Evolutionary conservation across 2,113 vertebrate species (phyloP), one percentile per base, ranked within the genome.

Genomic region (Pachyramphus minor): DNA sequence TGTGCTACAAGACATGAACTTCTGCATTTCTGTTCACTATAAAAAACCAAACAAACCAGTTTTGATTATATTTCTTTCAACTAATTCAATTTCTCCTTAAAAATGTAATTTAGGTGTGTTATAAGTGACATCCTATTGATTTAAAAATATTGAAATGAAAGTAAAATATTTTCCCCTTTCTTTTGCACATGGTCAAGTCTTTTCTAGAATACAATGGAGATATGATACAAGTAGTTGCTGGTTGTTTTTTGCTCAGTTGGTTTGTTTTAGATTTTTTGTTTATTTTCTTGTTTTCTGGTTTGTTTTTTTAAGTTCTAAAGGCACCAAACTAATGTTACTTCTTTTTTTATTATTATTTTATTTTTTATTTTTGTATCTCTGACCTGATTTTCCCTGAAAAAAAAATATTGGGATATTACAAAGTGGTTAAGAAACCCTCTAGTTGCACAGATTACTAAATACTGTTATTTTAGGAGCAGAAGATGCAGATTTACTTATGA

Each of bases 51-150:
- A 20, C 8, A 56, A 33, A 13, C n/a, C 28, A 77, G 44, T 93
- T 97, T 96, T 95, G 96, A 96, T 96, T 96, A 96, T 94, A 44
- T 77, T 96, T 56, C 50, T 96, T 97, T 97, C 76, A 96, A 93
- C 78, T 90, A 97, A 93, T 95, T 96, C 94, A 97, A 53, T n/a
- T 97, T 89, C 63, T 96, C 39, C 89, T 95, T 95, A 95, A 97
- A 97, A 97, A 97, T 90, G 41, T 92, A 88, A 95, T 96, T 97
- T 96, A 95, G 81, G 84, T 95, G 64, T 95, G 64, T 84, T 97
- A 73, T 75, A 96, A 92, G 79, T 97, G 25, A 66, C 47, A 91
- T 76, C 19, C 10, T 87, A 82, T 82, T 83, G 11, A 60, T 84
- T 81, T 90, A 45, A 90, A 97, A 96, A 95, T 90, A 63, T 25